Conservation (phyloP, 2,888 invertebrate genomes). For the Sarcophaga subvicina region DNA sequence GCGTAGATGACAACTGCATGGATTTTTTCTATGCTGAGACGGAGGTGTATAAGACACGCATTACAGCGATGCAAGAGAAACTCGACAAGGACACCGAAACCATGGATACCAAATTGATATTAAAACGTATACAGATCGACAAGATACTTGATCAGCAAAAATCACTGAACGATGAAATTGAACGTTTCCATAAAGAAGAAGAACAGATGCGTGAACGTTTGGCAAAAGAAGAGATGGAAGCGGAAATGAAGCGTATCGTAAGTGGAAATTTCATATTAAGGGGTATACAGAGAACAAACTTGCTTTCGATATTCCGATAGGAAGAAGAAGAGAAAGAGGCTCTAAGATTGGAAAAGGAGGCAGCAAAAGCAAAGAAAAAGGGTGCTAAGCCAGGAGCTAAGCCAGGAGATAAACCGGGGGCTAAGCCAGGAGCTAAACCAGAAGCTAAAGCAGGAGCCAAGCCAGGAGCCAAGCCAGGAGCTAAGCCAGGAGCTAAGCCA, state of each 20-base stretch:
- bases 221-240: constrained; percentile 29
- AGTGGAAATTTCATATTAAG: neutral
- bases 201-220: constrained; percentile 24
- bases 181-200: constrained; percentile 66
- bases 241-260: constrained; percentile 17
- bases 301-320: neutral
- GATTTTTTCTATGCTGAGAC: constrained; percentile 40
- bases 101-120: constrained; percentile 48
- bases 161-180: constrained; percentile 59
- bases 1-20: constrained; percentile 36
- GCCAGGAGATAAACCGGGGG: neutral
- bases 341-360: neutral
- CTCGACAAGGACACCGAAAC: constrained; percentile 57
- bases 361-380: neutral
- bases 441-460: neutral
- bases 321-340: neutral
- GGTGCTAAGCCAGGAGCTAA: neutral
- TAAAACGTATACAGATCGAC: constrained; percentile 54
- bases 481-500: too few species aligned
- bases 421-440: too few species aligned
- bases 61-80: constrained; percentile 47
- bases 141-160: constrained; percentile 53
- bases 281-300: neutral
- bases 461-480: neutral
- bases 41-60: constrained; percentile 58